These are phyloP conservation scores for Sclerodermus sp. DNA, from an alignment of 2,888 invertebrate species.

Conservation along the genomic window DNA sequence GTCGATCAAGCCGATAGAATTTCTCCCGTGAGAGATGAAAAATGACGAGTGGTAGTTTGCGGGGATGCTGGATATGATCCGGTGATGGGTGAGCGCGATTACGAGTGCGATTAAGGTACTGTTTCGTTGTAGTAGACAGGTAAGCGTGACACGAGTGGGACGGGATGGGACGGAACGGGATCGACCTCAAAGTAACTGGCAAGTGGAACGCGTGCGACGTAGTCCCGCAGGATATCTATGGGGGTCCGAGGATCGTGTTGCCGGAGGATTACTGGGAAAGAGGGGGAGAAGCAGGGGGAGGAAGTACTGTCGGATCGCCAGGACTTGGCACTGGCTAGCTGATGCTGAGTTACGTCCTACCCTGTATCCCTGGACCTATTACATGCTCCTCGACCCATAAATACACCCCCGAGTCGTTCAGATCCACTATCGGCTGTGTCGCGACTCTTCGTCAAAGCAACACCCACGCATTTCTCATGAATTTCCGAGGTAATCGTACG, in stretches of 20 bases:
- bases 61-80: too few species aligned
- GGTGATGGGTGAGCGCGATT: too few species aligned
- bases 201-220: conserved; percentile 41
- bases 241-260: conserved; percentile 1
- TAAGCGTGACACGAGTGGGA: conserved; percentile 13
- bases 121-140: conserved; percentile 35
- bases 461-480: too few species aligned
- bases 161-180: conserved; percentile 16
- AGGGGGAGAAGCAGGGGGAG: too few species aligned
- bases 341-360: conserved; percentile 56
- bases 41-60: too few species aligned
- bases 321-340: conserved; percentile 22
- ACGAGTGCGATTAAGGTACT: conserved; percentile 32
- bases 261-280: too few species aligned
- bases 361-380: conserved; percentile 54
- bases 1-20: too few species aligned
- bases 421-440: too few species aligned
- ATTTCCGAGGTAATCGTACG: too few species aligned
- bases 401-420: conserved; percentile 22
- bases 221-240: conserved; percentile 27
- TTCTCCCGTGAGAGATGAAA: too few species aligned
- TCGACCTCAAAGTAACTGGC: conserved; percentile 50
- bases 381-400: conserved; percentile 40
- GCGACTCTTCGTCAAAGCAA: too few species aligned
- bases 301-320: too few species aligned